Conservation (phyloP, 1,140 invertebrate genomes). For the Zaprionus ornatus region DNA sequence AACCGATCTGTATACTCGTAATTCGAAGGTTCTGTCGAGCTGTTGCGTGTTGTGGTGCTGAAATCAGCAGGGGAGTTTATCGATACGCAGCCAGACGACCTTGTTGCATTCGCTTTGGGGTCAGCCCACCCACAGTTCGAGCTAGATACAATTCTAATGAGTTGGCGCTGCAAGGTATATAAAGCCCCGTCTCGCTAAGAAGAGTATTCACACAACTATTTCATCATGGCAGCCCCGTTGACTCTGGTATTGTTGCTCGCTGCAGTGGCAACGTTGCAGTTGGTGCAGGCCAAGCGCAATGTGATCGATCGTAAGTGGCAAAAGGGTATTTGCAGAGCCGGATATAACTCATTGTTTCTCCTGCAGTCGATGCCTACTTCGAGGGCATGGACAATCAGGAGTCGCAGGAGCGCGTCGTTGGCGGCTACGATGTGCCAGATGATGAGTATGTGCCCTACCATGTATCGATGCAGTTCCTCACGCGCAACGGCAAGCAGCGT, state of each 20-base stretch:
- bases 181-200: constrained; percentile 16
- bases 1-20: background rate
- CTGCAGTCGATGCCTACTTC: constrained; percentile 70
- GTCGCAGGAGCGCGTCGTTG: constrained; percentile 76
- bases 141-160: constrained; percentile 70
- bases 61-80: constrained; percentile 11
- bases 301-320: constrained; percentile 63
- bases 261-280: background rate
- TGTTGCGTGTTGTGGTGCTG: no score
- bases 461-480: constrained; percentile 76
- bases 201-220: constrained; percentile 8
- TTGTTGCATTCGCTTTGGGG: constrained; percentile 58
- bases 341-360: background rate
- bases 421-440: constrained; percentile 66
- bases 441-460: constrained; percentile 80
- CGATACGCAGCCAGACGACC: constrained; percentile 34
- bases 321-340: no score
- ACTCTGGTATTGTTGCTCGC: constrained; percentile 24
- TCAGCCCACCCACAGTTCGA: constrained; percentile 51
- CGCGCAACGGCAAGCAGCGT: constrained; percentile 59
- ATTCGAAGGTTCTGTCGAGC: background rate
- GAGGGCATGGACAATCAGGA: constrained; percentile 46
- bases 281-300: constrained; percentile 25
- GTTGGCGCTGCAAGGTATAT: constrained; percentile 51
- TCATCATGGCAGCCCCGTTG: constrained; percentile 15